Evolutionary conservation across 2,113 vertebrate genomes (phyloP), one percentile per base, ranked within the genome.

Genomic region (Cyanoramphus novaezelandiae): DNA sequence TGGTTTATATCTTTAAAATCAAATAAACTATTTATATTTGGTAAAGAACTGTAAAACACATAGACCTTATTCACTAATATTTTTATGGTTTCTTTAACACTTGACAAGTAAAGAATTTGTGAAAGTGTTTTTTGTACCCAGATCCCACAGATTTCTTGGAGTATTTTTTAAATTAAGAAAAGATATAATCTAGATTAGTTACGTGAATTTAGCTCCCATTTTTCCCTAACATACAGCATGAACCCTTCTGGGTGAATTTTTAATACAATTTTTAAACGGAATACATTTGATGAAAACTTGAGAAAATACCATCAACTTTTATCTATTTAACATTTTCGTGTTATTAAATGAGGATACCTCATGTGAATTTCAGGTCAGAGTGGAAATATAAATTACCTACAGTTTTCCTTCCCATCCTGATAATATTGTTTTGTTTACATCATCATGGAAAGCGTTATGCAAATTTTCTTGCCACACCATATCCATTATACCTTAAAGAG

Each of bases 11-110:
- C 97, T 98, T 94, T 97, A 96, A 98, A 98, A 97, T 97, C 86
- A 98, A 97, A 91, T 96, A 95, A 97, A 95, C 97, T 96, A 97
- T 97, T 97, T 97, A 97, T 97, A 95, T 95, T 88, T 96, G 84
- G 64, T 62, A 52, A 91, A 88, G 92, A 95, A 91, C 90, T 84
- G 83, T 94, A 87, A 79, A 88, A 93, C 95, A 98, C 97, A 98
- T 88, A 98, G 97, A 90, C 82, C 91, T 93, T 93, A 98, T 98
- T 98, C 98, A 98, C 95, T 41, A 92, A 77, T 78, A 82, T 96
- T 97, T 98, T 98, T 98, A 97, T 95, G 95, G 92, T 97, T 96
- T 97, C 96, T 97, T 96, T 98, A 97, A 97, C 97, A 96, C 95
- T 97, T 88, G 67, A 95, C 92, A 94, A 97, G 95, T 92, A 95